phyloP scores from a whole-genome alignment of 2,113 vertebrate species.

The Willisornis vidua region DNA sequence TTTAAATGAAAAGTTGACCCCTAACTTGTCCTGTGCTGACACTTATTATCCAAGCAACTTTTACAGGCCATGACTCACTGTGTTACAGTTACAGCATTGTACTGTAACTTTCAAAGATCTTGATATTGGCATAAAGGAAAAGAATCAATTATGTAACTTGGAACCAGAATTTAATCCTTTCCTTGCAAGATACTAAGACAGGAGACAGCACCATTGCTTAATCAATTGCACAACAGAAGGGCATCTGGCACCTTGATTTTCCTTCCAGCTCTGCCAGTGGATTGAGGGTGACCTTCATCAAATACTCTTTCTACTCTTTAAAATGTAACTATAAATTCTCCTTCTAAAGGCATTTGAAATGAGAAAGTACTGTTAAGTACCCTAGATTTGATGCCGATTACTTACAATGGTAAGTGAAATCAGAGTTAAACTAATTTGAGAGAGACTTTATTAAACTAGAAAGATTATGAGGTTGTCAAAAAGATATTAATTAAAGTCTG shows the following conservation, averaged over 20 bases:
- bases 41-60: not conserved
- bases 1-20: not conserved
- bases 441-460: constrained; percentile 43
- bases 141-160: not conserved
- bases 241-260: not conserved
- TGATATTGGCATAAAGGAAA: constrained; percentile 2
- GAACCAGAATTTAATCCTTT: constrained; percentile 30
- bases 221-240: not conserved
- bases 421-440: constrained; percentile 57
- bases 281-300: constrained; percentile 23
- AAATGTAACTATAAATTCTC: not conserved
- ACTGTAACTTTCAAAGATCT: not conserved
- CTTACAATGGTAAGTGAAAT: constrained; percentile 5
- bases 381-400: not conserved
- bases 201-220: not conserved
- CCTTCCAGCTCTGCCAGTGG: not conserved
- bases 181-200: not conserved
- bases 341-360: constrained; percentile 2
- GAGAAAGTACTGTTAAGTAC: not conserved
- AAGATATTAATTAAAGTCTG: constrained; percentile 60
- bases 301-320: not conserved
- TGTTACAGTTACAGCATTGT: not conserved
- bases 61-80: not conserved
- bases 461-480: constrained; percentile 57
- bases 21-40: not conserved